Evolutionary conservation across 2,888 invertebrate species (phyloP).

Genomic region (Callimorpha dominula): DNA sequence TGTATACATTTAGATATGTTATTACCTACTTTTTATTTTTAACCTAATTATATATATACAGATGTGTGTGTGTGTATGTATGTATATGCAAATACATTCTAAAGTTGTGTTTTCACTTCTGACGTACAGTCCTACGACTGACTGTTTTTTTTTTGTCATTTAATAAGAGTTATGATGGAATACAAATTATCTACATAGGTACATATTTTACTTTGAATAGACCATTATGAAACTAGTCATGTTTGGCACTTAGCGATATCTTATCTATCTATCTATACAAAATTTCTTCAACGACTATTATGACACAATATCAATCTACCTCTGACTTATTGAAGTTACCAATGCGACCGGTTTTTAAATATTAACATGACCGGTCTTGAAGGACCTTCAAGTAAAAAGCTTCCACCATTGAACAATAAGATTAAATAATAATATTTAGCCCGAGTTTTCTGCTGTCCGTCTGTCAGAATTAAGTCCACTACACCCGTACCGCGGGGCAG

Average conservation of each 20-base stretch:
- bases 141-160: too few species aligned
- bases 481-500: conserved; percentile 79
- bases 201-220: too few species aligned
- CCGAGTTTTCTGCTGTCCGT: conserved; percentile 61
- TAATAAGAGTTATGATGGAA: too few species aligned
- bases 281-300: neutral
- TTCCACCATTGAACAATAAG: neutral
- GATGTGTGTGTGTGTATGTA: too few species aligned
- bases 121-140: too few species aligned
- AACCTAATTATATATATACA: too few species aligned
- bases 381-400: neutral
- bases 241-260: neutral
- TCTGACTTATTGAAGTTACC: neutral
- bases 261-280: neutral
- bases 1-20: too few species aligned
- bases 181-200: neutral
- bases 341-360: neutral
- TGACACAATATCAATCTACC: neutral
- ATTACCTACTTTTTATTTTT: too few species aligned
- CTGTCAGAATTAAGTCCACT: conserved; percentile 69
- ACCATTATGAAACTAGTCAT: conserved; percentile 17
- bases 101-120: too few species aligned
- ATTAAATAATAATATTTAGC: neutral
- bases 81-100: too few species aligned
- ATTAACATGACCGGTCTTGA: neutral